phyloP scores from a whole-genome alignment of 2,888 invertebrate species.

The Biston betularia region DNA sequence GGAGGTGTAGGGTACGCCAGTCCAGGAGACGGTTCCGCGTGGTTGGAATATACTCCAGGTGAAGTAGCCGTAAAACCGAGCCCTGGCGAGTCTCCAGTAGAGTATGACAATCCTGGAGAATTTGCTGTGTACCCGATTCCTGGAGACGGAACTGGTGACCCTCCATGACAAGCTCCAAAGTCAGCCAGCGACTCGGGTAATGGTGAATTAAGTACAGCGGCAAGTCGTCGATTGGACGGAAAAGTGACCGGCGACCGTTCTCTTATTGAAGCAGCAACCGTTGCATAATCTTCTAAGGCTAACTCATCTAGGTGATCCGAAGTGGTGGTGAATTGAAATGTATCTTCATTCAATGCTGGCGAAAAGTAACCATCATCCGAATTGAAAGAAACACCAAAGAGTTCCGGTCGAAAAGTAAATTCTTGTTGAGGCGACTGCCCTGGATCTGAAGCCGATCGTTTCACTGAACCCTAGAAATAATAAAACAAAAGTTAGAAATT shows the following conservation, averaged over 20 bases:
- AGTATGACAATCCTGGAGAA: conserved; percentile 91
- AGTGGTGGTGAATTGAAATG: conserved; percentile 88
- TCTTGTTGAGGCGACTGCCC: conserved; percentile 88
- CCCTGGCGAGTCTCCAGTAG: conserved; percentile 87
- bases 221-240: conserved; percentile 90
- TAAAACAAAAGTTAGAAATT: conserved; percentile 17
- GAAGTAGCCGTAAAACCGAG: conserved; percentile 75
- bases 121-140: conserved; percentile 76
- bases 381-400: conserved; percentile 88
- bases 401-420: conserved; percentile 86
- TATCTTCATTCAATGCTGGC: conserved; percentile 91
- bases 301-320: conserved; percentile 88
- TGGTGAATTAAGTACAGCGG: conserved; percentile 92
- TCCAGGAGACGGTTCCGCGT: conserved; percentile 88
- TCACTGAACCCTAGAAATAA: conserved; percentile 84
- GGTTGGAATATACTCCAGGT: conserved; percentile 75
- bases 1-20: conserved; percentile 95
- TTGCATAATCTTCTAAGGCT: conserved; percentile 87
- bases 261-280: conserved; percentile 85
- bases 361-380: conserved; percentile 88
- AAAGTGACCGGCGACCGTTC: conserved; percentile 86
- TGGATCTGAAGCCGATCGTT: conserved; percentile 91
- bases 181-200: conserved; percentile 93
- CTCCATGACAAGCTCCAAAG: conserved; percentile 92
- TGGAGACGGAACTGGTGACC: conserved; percentile 83